Conservation (phyloP, 2,113 vertebrate species). For the Tauraco erythrolophus region DNA sequence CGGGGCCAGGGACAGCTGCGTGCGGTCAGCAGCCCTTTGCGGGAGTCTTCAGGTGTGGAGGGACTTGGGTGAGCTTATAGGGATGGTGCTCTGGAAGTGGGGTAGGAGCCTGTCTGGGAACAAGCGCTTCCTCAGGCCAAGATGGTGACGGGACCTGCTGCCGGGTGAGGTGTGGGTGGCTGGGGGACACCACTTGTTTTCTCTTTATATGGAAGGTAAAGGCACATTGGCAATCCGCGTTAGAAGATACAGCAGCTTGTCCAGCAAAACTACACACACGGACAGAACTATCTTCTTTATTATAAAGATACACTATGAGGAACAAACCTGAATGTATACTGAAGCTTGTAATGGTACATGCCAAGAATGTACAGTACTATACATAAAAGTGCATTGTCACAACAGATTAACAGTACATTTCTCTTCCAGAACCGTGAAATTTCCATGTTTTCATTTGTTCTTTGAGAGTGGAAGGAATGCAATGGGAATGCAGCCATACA, state of each 20-base stretch:
- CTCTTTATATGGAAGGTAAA: neutral
- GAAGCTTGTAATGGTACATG: conserved; percentile 91
- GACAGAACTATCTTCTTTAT: conserved; percentile 95
- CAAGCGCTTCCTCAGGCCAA: neutral
- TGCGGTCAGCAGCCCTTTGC: neutral
- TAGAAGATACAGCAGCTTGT: neutral
- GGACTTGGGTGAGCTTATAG: neutral
- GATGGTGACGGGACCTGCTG: neutral
- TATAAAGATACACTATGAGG: conserved; percentile 90
- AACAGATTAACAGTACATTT: conserved; percentile 87
- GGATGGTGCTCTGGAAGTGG: neutral
- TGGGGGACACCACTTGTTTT: neutral
- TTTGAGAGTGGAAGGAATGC: conserved; percentile 68
- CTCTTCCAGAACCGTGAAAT: conserved; percentile 78
- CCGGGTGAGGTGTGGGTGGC: neutral
- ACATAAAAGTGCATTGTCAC: conserved; percentile 98
- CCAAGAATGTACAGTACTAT: conserved; percentile 95
- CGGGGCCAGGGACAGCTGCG: rapidly evolving
- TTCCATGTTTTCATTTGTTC: conserved; percentile 70
- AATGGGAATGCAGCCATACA: conserved; percentile 75
- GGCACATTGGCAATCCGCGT: neutral
- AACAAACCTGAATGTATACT: conserved; percentile 85
- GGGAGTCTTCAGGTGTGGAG: neutral
- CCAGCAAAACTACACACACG: conserved; percentile 34
- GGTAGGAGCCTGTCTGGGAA: neutral